Base-by-base conservation (phyloP, 2,113 vertebrate genomes). In the Antidorcas marsupialis region DNA sequence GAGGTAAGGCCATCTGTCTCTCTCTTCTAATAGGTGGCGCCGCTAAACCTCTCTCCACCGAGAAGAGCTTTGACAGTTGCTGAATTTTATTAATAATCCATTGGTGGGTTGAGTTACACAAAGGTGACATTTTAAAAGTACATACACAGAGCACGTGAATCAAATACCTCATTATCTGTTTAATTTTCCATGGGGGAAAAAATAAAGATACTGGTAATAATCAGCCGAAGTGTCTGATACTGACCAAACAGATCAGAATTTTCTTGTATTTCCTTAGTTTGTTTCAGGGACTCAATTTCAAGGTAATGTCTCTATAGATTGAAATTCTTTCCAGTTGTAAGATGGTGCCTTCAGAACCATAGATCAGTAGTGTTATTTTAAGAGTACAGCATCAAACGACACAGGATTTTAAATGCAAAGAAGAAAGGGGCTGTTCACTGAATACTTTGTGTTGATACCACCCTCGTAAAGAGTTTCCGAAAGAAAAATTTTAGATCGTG, bases 1-100 rank as follows among this genome's bases (percentile, higher is more conserved):
- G 95, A 99, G 99, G 99, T 99, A 99, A 98, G 99, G 97, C 71
- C 74, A 98, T 84, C 83, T 94, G 76, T 95, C 95, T 98, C 89
- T 93, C 36, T 97, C 95, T 94, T 27, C 45, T 98, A 87, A 96
- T 98, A 97, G 97, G 97, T 97, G 95, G 96, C 1, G 28, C 64
- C 74, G 91, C 97, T 96, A 97, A 98, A 62, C 78, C 95, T 97
- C 91, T 89, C 93, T 94, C 78, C 86, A 12, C 19, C 0, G 60
- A 97, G 64, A 92, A 95, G 91, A 93, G 71, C 93, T 82, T 87
- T 98, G 97, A 98, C 97, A 97, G 89, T 92, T 98, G 87, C 89
- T 94, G 93, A 55, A 78, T 50, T 98, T 92, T 59, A 92, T 88
- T 96, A 87, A 89, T 98, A 98, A 97, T 97, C 96, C 2, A 45